Conservation (phyloP, 2,797 vertebrate genomes). For the Anguilla marmorata region DNA sequence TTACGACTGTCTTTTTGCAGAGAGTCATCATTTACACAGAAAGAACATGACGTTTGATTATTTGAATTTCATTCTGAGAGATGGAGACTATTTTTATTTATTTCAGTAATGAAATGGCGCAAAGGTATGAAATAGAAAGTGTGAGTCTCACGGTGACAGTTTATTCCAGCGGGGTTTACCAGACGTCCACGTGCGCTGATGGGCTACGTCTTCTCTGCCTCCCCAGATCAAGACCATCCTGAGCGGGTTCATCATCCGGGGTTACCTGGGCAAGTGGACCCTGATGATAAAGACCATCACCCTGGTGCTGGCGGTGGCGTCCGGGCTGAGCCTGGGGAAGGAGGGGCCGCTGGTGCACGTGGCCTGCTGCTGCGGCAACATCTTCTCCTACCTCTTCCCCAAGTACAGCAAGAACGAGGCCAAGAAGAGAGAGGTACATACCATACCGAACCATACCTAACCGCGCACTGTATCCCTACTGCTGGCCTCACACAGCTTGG, state of each 20-base stretch:
- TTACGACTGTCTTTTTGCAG: background rate
- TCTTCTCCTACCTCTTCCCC: slow-evolving; percentile 99
- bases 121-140: background rate
- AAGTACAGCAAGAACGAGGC: slow-evolving; percentile 99
- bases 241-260: slow-evolving; percentile 97
- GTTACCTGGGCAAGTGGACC: slow-evolving; percentile 98
- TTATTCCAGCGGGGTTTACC: background rate
- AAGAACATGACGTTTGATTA: background rate
- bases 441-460: background rate
- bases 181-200: background rate
- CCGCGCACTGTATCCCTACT: no score
- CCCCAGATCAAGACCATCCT: slow-evolving; percentile 97
- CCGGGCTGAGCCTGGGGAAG: slow-evolving; percentile 96
- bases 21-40: background rate
- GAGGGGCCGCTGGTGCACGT: slow-evolving; percentile 97
- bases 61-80: background rate
- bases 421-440: slow-evolving; percentile 93
- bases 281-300: slow-evolving; percentile 98
- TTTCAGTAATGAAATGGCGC: background rate
- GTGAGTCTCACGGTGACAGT: background rate
- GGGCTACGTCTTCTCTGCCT: background rate
- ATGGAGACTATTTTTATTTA: background rate
- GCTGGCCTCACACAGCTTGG: background rate
- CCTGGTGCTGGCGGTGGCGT: slow-evolving; percentile 94
- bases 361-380: slow-evolving; percentile 98